These are phyloP conservation scores for Meloidogyne hapla DNA, from an alignment of 1,140 invertebrate genomes.

Conservation along the genomic window DNA sequence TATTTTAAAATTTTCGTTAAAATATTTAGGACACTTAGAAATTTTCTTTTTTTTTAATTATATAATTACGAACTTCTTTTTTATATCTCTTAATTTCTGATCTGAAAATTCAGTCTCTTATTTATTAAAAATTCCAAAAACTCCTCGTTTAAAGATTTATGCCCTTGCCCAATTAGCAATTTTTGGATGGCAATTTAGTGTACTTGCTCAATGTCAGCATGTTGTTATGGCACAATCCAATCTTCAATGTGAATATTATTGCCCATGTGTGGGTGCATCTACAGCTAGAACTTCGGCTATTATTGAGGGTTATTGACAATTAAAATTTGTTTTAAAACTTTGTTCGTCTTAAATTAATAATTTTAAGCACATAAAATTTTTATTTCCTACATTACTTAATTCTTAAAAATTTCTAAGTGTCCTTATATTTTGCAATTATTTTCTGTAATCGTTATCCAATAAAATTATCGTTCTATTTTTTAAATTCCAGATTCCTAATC, in stretches of 20 bases:
- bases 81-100: too few relatives aligned
- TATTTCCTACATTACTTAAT: not conserved
- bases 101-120: not conserved
- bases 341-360: not conserved
- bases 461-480: too few relatives aligned
- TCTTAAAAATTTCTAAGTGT: not conserved
- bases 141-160: conserved; percentile 49
- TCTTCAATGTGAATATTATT: conserved; percentile 63
- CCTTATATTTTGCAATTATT: not conserved
- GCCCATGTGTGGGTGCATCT: conserved; percentile 63
- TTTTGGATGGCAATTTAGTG: conserved; percentile 60
- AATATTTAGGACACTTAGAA: conserved; percentile 1
- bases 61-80: too few relatives aligned
- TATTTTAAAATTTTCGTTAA: not conserved
- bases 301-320: conserved; percentile 52
- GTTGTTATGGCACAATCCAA: conserved; percentile 63
- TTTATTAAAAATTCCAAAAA: conserved; percentile 4
- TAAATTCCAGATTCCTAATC: too few relatives aligned
- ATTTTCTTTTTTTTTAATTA: conserved; percentile 5
- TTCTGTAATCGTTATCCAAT: not conserved
- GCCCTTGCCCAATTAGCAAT: conserved; percentile 55
- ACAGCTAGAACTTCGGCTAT: conserved; percentile 59
- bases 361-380: not conserved
- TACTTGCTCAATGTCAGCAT: conserved; percentile 54
- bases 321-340: conserved; percentile 12